phyloP scores from a whole-genome alignment of 2,888 invertebrate species.

The Aelia acuminata region DNA sequence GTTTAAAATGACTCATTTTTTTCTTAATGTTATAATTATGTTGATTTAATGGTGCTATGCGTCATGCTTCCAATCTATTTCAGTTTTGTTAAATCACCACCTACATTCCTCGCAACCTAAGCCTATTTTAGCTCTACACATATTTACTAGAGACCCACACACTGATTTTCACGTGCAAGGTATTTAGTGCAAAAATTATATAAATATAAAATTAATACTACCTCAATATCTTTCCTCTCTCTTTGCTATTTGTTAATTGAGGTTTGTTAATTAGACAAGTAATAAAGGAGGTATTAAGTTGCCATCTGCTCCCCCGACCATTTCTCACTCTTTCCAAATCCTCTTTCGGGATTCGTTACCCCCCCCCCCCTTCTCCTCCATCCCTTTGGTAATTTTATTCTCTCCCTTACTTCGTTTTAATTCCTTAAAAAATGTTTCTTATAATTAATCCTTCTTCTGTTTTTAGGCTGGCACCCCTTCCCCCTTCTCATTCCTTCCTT shows the following conservation, averaged over 20 bases:
- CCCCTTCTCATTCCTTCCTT: conserved; percentile 34
- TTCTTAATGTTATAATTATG: neutral
- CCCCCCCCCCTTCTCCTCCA: conserved; percentile 10
- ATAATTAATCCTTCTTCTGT: conserved; percentile 60
- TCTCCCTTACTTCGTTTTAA: conserved; percentile 58
- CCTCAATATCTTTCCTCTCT: neutral
- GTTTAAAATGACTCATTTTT: neutral
- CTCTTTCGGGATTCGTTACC: conserved; percentile 49
- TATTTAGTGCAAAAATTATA: no score
- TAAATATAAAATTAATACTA: no score
- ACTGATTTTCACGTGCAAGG: no score
- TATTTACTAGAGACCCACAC: no score
- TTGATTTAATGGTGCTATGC: neutral
- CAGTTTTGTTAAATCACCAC: no score
- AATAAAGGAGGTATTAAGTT: conserved; percentile 54
- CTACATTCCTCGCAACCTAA: no score
- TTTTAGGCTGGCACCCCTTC: conserved; percentile 46
- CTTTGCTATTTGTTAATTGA: conserved; percentile 30
- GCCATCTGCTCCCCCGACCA: conserved; percentile 54
- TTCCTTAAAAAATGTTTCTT: conserved; percentile 59
- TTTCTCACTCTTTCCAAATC: conserved; percentile 50
- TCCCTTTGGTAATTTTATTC: conserved; percentile 36
- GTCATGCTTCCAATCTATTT: neutral
- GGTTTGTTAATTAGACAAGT: conserved; percentile 54
- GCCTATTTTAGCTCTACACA: no score